A percentile compares a stretch with the other conserved stretches of the same genome.
Evolutionary conservation across 2,113 vertebrate species (phyloP).

Genomic region (Romanogobio albipinnatus): DNA sequence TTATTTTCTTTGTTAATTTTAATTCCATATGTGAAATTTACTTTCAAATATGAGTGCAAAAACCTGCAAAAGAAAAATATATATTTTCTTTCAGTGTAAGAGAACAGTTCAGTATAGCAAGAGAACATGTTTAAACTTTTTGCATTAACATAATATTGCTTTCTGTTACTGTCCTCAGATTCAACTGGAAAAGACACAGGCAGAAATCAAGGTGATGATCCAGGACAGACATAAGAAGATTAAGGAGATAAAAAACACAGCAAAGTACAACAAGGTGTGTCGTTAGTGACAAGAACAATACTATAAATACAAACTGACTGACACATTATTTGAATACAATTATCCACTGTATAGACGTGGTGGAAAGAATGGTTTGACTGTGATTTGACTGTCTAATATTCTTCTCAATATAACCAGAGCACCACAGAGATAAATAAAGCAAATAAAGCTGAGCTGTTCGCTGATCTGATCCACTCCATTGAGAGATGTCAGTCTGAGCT

Average conservation of each 20-base stretch:
- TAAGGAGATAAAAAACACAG: conserved; percentile 19
- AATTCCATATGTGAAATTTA: too few species aligned
- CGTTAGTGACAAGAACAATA: neutral
- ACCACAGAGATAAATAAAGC: conserved; percentile 40
- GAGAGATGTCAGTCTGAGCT: neutral
- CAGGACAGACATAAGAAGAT: conserved; percentile 21
- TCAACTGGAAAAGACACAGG: conserved; percentile 19
- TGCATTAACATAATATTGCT: neutral
- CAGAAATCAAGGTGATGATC: conserved; percentile 31
- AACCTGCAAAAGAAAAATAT: too few species aligned
- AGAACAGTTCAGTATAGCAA: too few species aligned
- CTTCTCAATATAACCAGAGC: conserved; percentile 17
- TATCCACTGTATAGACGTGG: neutral
- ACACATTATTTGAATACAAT: neutral
- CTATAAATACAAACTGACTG: too few species aligned
- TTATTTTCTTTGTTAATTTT: too few species aligned
- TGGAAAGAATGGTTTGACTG: neutral
- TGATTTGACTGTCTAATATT: neutral
- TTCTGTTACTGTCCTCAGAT: conserved; percentile 1
- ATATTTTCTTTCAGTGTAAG: neutral
- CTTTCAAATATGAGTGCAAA: too few species aligned
- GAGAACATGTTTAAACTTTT: neutral
- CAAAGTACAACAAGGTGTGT: conserved; percentile 33
- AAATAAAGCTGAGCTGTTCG: conserved; percentile 34
- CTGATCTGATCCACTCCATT: conserved; percentile 10